These are phyloP conservation scores for Erythrocebus patas DNA, from an alignment of 2,113 vertebrate species.

Conservation along the genomic window DNA sequence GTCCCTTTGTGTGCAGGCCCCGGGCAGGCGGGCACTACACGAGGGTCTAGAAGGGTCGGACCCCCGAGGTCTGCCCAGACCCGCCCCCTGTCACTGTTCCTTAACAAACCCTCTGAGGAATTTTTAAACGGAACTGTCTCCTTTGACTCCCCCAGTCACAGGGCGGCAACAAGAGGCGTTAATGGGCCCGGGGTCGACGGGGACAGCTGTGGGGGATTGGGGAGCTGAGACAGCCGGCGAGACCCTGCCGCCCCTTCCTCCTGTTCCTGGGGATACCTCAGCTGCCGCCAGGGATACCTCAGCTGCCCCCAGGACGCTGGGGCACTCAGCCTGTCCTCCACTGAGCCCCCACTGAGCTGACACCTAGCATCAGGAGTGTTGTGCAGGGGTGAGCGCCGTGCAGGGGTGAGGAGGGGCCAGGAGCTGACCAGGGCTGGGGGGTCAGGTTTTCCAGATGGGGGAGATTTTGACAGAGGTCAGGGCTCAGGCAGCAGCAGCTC, in stretches of 20 bases:
- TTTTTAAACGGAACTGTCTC: background rate
- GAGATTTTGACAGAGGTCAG: background rate
- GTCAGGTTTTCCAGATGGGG: background rate
- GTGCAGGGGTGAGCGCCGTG: rapidly evolving
- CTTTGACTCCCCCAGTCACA: background rate
- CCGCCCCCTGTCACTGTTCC: background rate
- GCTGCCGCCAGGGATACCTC: background rate
- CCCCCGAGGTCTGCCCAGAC: background rate
- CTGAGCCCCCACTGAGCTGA: no score
- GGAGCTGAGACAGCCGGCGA: background rate
- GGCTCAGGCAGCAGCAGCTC: background rate
- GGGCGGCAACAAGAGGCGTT: background rate
- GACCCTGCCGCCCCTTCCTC: background rate
- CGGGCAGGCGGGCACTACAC: rapidly evolving
- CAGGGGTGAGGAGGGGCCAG: background rate
- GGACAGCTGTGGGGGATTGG: background rate
- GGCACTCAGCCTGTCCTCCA: background rate
- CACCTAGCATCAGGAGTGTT: rapidly evolving
- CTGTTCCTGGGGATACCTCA: background rate
- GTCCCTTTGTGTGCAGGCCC: background rate
- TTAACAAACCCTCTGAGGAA: background rate
- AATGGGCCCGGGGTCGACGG: no score
- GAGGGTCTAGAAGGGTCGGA: background rate
- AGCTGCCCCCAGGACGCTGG: background rate
- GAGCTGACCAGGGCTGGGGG: background rate